phyloP scores from a whole-genome alignment of 2,888 invertebrate genomes.

The Mylabris sibirica region DNA sequence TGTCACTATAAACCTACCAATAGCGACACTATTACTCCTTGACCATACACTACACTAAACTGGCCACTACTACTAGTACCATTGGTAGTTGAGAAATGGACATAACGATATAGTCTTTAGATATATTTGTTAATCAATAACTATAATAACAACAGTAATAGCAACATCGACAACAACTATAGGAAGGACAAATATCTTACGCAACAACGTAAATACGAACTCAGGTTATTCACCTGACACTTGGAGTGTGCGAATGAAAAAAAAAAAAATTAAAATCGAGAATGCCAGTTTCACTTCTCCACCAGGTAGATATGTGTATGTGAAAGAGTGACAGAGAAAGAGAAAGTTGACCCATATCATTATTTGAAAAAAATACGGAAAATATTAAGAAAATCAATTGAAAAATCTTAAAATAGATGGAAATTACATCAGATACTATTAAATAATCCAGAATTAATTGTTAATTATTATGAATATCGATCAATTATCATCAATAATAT shows the following conservation, averaged over 20 bases:
- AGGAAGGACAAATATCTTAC: conserved; percentile 58
- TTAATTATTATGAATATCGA: too few species aligned
- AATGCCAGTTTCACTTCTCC: conserved; percentile 61
- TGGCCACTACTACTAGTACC: conserved; percentile 2
- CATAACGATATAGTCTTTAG: background rate
- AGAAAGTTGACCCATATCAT: conserved; percentile 62
- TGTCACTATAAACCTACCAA: conserved; percentile 29
- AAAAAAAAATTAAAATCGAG: conserved; percentile 42
- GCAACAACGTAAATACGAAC: conserved; percentile 53
- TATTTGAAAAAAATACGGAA: conserved; percentile 12
- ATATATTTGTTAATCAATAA: background rate
- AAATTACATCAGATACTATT: conserved; percentile 8
- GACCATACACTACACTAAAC: conserved; percentile 7
- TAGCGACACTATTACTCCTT: background rate
- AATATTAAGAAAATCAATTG: background rate
- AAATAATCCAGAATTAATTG: too few species aligned
- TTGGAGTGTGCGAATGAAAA: conserved; percentile 52
- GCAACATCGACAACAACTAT: conserved; percentile 30
- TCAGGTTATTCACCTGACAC: conserved; percentile 60
- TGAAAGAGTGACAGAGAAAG: conserved; percentile 43
- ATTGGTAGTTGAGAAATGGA: background rate
- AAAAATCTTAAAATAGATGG: background rate
- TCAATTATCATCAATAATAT: too few species aligned
- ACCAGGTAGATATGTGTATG: background rate
- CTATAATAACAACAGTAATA: background rate